Conservation (phyloP, 2,888 invertebrate species). For the Eumerus sabulonum region DNA sequence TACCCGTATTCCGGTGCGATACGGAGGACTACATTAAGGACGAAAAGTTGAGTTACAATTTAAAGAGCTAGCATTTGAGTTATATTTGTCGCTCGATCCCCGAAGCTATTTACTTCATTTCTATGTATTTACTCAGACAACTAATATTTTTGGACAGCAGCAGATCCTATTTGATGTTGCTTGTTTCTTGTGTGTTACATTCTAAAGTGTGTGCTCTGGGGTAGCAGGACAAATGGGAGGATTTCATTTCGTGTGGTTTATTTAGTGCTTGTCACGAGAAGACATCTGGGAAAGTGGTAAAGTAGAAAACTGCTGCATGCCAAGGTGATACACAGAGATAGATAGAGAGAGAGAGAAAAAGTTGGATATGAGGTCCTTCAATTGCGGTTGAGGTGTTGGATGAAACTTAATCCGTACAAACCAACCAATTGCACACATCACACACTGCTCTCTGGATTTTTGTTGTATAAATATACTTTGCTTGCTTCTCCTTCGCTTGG, state of each 20-base stretch:
- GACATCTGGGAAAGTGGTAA: neutral
- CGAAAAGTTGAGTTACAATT: conserved; percentile 43
- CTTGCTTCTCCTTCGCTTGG: conserved; percentile 12
- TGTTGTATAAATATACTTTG: neutral
- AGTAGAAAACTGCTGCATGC: too few relatives aligned
- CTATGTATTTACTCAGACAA: conserved; percentile 1
- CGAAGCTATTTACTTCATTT: neutral
- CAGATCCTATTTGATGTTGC: too few relatives aligned
- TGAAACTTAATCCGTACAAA: conserved; percentile 31
- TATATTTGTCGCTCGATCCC: neutral
- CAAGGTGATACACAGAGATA: too few relatives aligned
- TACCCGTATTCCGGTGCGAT: neutral
- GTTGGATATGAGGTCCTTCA: conserved; percentile 8
- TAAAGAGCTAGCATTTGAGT: conserved; percentile 5
- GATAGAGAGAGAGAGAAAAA: neutral
- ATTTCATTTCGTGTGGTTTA: neutral
- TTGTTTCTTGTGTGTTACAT: too few relatives aligned
- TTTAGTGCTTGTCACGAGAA: neutral
- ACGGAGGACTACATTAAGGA: conserved; percentile 33
- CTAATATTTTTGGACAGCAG: conserved; percentile 14
- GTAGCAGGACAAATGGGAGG: neutral
- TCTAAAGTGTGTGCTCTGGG: neutral
- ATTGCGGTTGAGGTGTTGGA: conserved; percentile 30
- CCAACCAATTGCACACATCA: conserved; percentile 30
- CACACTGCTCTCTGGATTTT: neutral